Conservation (phyloP, 64 coral and sea anemone species). For the Acropora yongei region DNA sequence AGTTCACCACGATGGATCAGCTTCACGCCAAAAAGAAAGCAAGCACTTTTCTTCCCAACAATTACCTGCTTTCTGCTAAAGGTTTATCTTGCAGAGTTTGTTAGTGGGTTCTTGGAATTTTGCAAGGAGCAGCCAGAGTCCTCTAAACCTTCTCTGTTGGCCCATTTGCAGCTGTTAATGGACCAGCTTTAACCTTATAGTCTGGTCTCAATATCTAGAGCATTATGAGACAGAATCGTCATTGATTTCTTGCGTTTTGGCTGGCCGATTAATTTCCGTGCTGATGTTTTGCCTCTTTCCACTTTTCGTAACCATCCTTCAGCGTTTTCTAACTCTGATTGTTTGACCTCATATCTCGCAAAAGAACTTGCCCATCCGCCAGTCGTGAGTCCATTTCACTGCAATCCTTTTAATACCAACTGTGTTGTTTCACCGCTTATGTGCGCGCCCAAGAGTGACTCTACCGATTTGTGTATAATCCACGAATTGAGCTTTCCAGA, state of each 20-base stretch:
- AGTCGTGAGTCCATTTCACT: constrained; percentile 35
- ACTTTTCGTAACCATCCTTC: constrained; percentile 49
- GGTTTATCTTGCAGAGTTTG: constrained; percentile 49
- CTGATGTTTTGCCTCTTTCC: not conserved
- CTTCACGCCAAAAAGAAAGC: constrained; percentile 32
- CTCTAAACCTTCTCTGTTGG: constrained; percentile 32
- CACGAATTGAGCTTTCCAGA: constrained; percentile 51
- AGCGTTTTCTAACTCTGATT: constrained; percentile 1
- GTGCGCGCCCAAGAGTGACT: constrained; percentile 56
- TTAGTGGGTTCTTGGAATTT: constrained; percentile 48
- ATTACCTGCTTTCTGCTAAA: constrained; percentile 39
- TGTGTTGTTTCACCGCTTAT: constrained; percentile 46
- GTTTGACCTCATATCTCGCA: constrained; percentile 9
- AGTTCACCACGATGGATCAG: not conserved
- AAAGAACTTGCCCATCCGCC: constrained; percentile 34
- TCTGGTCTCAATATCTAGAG: constrained; percentile 29
- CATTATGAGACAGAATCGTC: constrained; percentile 22
- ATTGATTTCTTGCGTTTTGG: constrained; percentile 35
- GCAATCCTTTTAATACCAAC: constrained; percentile 45
- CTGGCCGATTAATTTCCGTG: constrained; percentile 63
- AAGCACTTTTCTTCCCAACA: not conserved
- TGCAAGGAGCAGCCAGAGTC: constrained; percentile 48
- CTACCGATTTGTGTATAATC: constrained; percentile 15
- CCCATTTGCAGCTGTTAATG: no score
- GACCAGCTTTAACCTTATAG: not conserved